These are phyloP conservation scores for Aleiodes testaceus DNA, from an alignment of 2,888 invertebrate species.

Conservation along the genomic window DNA sequence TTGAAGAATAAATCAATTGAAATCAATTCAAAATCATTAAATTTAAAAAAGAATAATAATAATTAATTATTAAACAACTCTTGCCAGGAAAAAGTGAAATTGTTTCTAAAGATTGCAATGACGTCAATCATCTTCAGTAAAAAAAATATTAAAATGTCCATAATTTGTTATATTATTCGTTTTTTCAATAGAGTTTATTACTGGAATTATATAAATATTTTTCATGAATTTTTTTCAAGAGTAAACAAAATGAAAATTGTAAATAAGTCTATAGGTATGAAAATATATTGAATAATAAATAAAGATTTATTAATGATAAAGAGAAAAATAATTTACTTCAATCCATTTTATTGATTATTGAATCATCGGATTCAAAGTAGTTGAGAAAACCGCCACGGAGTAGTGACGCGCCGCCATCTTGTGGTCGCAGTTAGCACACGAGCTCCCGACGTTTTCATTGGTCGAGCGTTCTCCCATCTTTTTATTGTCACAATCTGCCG, in stretches of 20 bases:
- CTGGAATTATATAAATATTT: conserved; percentile 24
- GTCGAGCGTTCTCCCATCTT: no score
- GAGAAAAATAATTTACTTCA: no score
- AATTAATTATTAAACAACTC: conserved; percentile 6
- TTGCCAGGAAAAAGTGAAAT: conserved; percentile 22
- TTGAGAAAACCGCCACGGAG: no score
- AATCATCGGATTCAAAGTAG: no score
- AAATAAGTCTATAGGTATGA: conserved; percentile 28
- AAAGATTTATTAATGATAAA: conserved; percentile 13
- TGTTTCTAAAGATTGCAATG: conserved; percentile 24
- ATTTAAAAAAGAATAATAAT: conserved; percentile 15
- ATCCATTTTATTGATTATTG: no score
- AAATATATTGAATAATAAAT: conserved; percentile 18
- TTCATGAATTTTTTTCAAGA: conserved; percentile 4
- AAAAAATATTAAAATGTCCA: neutral
- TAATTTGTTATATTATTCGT: conserved; percentile 52
- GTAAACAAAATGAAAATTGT: neutral
- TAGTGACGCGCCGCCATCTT: no score
- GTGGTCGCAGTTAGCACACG: no score
- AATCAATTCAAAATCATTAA: conserved; percentile 8
- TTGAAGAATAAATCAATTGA: neutral
- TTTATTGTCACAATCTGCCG: no score
- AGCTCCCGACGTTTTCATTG: no score
- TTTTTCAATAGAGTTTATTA: conserved; percentile 48
- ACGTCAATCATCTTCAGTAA: conserved; percentile 35